Conservation (phyloP, 2,888 invertebrate genomes). For the Tolmerus cingulatus region DNA sequence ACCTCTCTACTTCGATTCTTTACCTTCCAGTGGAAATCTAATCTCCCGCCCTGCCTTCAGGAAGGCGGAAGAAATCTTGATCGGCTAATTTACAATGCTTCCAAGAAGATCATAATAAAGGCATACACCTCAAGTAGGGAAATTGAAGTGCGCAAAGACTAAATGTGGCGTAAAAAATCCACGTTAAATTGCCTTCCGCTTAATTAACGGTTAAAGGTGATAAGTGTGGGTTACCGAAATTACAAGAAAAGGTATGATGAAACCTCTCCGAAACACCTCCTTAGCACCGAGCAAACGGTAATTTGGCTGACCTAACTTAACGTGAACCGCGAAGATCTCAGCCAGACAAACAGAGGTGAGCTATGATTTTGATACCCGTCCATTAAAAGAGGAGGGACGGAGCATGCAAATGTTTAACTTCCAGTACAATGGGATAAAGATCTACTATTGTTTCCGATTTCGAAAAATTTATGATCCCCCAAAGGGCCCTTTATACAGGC, state of each 20-base stretch:
- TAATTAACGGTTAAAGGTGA: neutral
- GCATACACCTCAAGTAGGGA: neutral
- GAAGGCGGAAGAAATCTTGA: neutral
- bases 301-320: neutral
- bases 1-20: neutral
- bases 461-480: neutral
- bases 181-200: neutral
- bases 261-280: neutral
- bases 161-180: neutral
- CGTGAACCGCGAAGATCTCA: neutral
- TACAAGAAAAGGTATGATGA: neutral
- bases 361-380: neutral
- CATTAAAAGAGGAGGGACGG: neutral
- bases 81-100: neutral
- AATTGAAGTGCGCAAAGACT: neutral
- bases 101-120: neutral
- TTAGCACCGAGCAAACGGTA: neutral
- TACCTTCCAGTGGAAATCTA: neutral
- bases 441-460: neutral
- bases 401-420: neutral
- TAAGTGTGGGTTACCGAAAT: neutral
- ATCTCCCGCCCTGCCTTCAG: neutral
- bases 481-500: neutral
- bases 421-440: neutral
- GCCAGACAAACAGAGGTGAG: neutral